Base-by-base conservation (phyloP, 2,888 invertebrate genomes). In the Sarcophaga rosellei region DNA sequence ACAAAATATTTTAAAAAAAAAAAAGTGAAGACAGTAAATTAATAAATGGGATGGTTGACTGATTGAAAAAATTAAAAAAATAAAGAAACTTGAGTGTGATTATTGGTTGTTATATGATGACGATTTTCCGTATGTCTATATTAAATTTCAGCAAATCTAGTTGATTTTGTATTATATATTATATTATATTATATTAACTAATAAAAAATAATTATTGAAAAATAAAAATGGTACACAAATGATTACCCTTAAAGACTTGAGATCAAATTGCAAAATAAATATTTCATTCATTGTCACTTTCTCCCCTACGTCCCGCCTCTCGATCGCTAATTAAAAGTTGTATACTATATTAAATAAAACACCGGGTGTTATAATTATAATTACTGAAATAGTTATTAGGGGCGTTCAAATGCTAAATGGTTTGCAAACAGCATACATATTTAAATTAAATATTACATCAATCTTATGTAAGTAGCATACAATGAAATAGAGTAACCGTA, bases 181-280 rank as follows among this genome's bases (percentile, higher is more conserved):
- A 11, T 2, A 1, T 11, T 44, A 20, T 45, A 21, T 68, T 45
- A 68, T 57, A 57, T 53, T 6, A 69, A 17, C 6, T 8, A 23
- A 69, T 47, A 15, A 21, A 15, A 15, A 53, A 15, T 4, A 53
- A 53, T 15, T 53, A 15, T 15, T 1, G 3, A 53, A 15, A 20
- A n/a, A 21, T 53, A 2, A 47, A 47, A 6, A 69, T 8, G 2
- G 17, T 6, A n/a, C 17, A 70, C 10, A 70, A 25, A 23, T 47
- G 3, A 70, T 70, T 12, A n/a, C 25, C 59, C 35, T 59, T 44
- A 11, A 20, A 73, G 44, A 44, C 20, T 61, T n/a, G 59, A 73
- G 72, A 73, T 73, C 72, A 73, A 35, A 73, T 61, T 53, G 53
- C 59, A 35, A 59, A 59, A 68, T 45, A 68, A 44, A 17, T n/a